phyloP scores from a whole-genome alignment of 1,140 invertebrate species.

The Oreohelix idahoensis region DNA sequence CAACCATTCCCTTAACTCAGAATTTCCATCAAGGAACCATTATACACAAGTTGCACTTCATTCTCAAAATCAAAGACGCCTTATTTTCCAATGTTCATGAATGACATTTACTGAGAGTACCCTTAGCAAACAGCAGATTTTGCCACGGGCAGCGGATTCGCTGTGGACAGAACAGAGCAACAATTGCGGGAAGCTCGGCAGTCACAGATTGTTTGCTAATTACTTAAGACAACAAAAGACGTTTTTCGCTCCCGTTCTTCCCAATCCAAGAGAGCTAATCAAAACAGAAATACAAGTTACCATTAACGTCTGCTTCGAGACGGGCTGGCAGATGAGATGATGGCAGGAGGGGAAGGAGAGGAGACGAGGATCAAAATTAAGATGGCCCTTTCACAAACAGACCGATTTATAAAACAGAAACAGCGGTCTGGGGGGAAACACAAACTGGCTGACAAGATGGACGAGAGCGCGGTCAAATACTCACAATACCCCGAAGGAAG shows the following conservation, averaged over 20 bases:
- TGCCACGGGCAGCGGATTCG: neutral
- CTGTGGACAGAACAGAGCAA: neutral
- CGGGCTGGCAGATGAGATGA: neutral
- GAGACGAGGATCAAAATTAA: neutral
- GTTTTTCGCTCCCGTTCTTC: too few relatives aligned
- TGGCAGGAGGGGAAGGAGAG: neutral
- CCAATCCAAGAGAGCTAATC: neutral
- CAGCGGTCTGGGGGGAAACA: neutral
- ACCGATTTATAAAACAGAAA: neutral
- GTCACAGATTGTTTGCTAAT: slow-evolving; percentile 1
- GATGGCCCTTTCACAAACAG: neutral
- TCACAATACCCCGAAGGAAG: too few relatives aligned
- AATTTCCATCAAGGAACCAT: too few relatives aligned
- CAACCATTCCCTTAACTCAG: too few relatives aligned
- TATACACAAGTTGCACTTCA: too few relatives aligned
- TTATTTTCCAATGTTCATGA: too few relatives aligned
- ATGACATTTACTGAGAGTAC: neutral
- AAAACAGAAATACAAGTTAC: neutral
- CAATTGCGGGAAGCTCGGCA: neutral
- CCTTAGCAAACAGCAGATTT: neutral
- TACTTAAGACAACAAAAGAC: slow-evolving; percentile 26
- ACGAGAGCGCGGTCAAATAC: too few relatives aligned
- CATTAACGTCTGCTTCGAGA: neutral
- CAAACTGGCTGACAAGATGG: too few relatives aligned
- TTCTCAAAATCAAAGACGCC: too few relatives aligned